Evolutionary conservation across 2,888 invertebrate genomes (phyloP), one percentile per base, ranked within the genome.

Genomic region (Atrina japonica): DNA sequence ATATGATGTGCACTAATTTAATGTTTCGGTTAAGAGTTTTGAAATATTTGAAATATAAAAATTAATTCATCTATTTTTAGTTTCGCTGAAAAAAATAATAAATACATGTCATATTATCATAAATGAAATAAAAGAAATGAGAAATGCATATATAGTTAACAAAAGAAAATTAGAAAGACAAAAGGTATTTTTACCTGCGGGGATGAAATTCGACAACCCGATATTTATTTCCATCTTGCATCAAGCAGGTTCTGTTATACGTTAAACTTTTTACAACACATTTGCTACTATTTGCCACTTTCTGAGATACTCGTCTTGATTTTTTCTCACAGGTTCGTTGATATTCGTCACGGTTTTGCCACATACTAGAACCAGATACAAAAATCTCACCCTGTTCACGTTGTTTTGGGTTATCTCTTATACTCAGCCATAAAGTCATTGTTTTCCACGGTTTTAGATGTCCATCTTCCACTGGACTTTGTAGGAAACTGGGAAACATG

Each of bases 201-300:
- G 81, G 73, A 6, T 78, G 79, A 66, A 82, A 81, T 70, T 85
- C 82, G n/a, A 84, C 77, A 16, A 86, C 83, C 45, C 80, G 73
- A 73, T 76, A 85, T 43, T 78, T 78, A 52, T 80, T 78, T 30
- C 67, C 65, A 30, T 84, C 81, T 41, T 82, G 75, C 21, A 66
- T 61, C 53, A 85, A 59, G 73, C 84, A 85, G 0, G 85, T 85
- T 59, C 84, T 63, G 67, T 86, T 86, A 64, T 83, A 83, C 5
- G 81, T 68, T n/a, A 82, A 66, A 43, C 74, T 76, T 40, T 76
- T 75, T 29, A 82, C 77, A 11, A 79, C 76, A 70, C 84, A 85
- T 27, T 75, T 73, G 21, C 78, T 82, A 49, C 75, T 70, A 49
- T 74, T 76, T 16, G 75, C 73, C 40, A 77, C 78, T 40, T 76